Conservation (phyloP, 2,888 invertebrate genomes). For the Philopedon plagiatum region DNA sequence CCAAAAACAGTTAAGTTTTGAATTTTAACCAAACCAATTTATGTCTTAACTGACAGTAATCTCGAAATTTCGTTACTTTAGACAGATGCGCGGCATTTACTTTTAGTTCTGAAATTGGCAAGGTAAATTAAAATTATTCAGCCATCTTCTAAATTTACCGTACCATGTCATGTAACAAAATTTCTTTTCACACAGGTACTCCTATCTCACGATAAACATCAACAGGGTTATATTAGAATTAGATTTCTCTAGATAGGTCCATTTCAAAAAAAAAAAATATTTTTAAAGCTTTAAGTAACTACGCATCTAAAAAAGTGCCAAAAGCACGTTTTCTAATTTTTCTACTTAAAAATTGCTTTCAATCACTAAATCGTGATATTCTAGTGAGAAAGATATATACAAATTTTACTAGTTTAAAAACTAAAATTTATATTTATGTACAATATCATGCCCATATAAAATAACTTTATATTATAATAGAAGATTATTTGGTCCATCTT, state of each 20-base stretch:
- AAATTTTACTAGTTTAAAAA: constrained; percentile 21
- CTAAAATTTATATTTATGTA: constrained; percentile 34
- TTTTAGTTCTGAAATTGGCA: no score
- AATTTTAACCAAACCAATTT: no score
- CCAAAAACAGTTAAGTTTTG: neutral
- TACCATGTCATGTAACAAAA: no score
- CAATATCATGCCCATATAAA: neutral
- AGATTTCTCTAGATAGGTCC: neutral
- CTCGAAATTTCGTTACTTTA: no score
- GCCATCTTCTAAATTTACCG: no score
- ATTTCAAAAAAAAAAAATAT: neutral
- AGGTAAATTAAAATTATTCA: no score
- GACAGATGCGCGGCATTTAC: no score
- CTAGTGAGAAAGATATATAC: constrained; percentile 41
- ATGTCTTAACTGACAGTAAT: no score
- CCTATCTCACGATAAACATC: neutral
- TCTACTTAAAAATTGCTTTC: constrained; percentile 35
- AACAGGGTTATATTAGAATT: neutral
- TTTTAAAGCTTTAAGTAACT: neutral
- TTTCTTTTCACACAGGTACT: no score
- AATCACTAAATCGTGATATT: constrained; percentile 48
- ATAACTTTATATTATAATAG: neutral
- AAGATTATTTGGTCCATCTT: no score
- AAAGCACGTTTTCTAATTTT: constrained; percentile 27
- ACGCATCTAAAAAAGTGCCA: constrained; percentile 27